Base-by-base conservation (phyloP, 2,888 invertebrate genomes). In the Oeneis ivallda region DNA sequence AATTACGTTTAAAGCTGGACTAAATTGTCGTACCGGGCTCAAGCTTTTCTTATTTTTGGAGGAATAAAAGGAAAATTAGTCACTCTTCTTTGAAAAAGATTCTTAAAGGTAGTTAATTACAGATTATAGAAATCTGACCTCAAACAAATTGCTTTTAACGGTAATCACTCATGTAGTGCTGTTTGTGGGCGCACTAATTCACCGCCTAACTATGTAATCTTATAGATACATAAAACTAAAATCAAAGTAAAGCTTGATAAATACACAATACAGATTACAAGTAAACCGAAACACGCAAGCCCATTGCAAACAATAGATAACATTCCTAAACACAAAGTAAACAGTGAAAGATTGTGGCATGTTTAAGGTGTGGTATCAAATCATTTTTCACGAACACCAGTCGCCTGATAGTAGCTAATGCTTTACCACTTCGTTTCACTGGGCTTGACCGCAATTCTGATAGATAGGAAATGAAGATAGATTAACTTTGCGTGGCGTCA, bases 381-480 rank as follows among this genome's bases (percentile, higher is more conserved):
- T 90, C 85, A 91, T 92, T 91, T 91, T 91, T 90, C 89, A 90
- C 85, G 75, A 82, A 79, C 80, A 81, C 65, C 64, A 85, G 84
- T 86, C 84, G 84, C 81, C 84, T 83, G 89, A 88, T 91, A 87
- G 82, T 79, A 74, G 80, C 84, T 88, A 89, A 89, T 91, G 88
- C 84, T 84, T 87, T 84, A 84, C 77, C 74, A 76, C 78, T 79
- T 74, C 78, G 80, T 78, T 80, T 75, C 76, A 77, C 79, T 78
- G 77, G 79, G 80, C 82, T 76, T 79, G 76, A 76, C 81, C 78
- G 79, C 76, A 74, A 78, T 84, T 86, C 84, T 87, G 89, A 91
- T 90, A 90, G 92, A 91, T 89, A 90, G 89, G 89, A 89, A 92
- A 92, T 91, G 89, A 92, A 91, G 92, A 92, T 86, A 83, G 88